Percentiles rank a stretch among this genome's conserved stretches.
Evolutionary conservation across 2,797 vertebrate genomes (phyloP).

Genomic region (Schizopygopsis malacanthus): DNA sequence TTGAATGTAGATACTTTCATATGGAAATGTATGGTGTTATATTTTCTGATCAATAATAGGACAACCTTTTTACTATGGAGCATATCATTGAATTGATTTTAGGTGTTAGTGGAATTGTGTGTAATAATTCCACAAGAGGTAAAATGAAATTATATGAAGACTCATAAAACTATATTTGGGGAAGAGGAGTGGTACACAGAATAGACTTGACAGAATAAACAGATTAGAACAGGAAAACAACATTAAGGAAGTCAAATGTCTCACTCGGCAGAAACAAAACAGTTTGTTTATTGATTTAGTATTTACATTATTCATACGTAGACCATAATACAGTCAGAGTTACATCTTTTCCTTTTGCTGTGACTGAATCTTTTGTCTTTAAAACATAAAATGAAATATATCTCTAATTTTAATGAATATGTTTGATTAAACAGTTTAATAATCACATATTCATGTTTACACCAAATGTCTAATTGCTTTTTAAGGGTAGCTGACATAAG

Average conservation of each 20-base stretch:
- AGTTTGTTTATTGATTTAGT: neutral
- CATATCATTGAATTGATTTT: slow-evolving; percentile 31
- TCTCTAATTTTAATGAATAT: neutral
- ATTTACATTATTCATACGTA: neutral
- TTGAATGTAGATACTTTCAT: neutral
- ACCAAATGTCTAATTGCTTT: neutral
- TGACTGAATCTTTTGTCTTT: neutral
- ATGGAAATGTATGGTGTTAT: slow-evolving; percentile 1
- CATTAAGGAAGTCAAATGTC: neutral
- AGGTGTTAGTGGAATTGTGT: neutral
- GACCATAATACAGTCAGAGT: too few species aligned
- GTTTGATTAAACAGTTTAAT: neutral
- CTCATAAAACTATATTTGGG: slow-evolving; percentile 17
- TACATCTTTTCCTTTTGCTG: neutral
- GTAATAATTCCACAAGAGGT: neutral
- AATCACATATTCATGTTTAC: neutral
- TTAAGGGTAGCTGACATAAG: neutral
- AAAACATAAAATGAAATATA: neutral
- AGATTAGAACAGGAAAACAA: neutral
- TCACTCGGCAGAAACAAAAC: neutral
- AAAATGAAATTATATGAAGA: slow-evolving; percentile 7
- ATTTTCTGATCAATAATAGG: slow-evolving; percentile 30
- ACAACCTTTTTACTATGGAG: neutral
- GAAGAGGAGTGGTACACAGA: neutral
- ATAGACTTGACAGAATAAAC: neutral